A percentile compares a stretch with the other conserved stretches of the same genome.
Conservation (phyloP, 2,113 vertebrate species). For the Mormyrus iriodes region DNA sequence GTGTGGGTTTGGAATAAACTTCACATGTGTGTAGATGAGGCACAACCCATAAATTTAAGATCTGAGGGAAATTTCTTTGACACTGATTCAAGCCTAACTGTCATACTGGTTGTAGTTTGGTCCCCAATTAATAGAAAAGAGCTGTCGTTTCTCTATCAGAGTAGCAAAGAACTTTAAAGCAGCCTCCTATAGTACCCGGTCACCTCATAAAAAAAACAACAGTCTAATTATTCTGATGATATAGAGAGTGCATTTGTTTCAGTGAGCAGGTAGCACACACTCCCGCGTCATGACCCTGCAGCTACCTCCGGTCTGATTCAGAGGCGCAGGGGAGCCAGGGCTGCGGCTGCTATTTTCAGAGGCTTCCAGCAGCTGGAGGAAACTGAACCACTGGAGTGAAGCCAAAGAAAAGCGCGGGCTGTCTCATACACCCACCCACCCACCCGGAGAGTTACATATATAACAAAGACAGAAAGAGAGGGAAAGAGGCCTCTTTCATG, state of each 20-base stretch:
- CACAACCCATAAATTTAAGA: not conserved
- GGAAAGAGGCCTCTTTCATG: not conserved
- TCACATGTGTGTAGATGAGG: not conserved
- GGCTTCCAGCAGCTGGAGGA: slow-evolving; percentile 1
- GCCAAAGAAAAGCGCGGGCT: slow-evolving; percentile 1
- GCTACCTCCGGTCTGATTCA: not conserved
- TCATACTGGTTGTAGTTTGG: not conserved
- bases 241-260: not conserved
- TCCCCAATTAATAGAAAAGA: not conserved
- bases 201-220: not conserved
- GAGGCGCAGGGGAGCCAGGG: not conserved
- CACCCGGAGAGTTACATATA: not conserved
- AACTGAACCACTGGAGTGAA: not conserved
- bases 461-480: not conserved
- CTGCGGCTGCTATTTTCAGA: not conserved
- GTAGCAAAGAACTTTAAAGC: not conserved
- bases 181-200: not conserved
- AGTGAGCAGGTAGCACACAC: not conserved
- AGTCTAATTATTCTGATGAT: not conserved
- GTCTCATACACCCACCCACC: not conserved
- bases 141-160: not conserved
- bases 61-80: not conserved
- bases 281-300: not conserved
- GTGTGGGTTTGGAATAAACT: not conserved
- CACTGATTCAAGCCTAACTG: not conserved